phyloP scores from a whole-genome alignment of 2,888 invertebrate genomes.

The Cybosia mesomella region DNA sequence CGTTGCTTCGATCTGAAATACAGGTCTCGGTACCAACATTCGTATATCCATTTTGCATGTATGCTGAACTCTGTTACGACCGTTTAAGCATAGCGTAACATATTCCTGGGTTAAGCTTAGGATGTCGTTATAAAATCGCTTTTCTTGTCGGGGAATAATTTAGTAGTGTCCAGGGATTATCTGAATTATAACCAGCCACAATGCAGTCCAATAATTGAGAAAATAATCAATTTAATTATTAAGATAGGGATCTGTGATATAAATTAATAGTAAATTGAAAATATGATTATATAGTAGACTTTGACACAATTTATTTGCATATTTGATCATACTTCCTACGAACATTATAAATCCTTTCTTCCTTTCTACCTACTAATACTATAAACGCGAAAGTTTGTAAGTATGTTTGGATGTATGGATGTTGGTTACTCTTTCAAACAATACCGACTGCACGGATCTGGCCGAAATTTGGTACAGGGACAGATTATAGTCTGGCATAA shows the following conservation, averaged over 20 bases:
- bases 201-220: constrained; percentile 21
- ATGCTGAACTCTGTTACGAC: constrained; percentile 40
- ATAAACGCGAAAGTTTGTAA: too few species aligned
- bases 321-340: too few species aligned
- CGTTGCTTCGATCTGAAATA: neutral
- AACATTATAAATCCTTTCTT: too few species aligned
- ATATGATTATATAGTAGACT: neutral
- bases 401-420: too few species aligned
- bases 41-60: constrained; percentile 24
- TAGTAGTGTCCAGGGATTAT: constrained; percentile 48
- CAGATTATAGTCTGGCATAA: too few species aligned
- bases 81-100: constrained; percentile 34
- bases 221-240: constrained; percentile 35
- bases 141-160: constrained; percentile 49
- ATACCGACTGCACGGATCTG: too few species aligned
- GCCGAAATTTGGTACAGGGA: too few species aligned
- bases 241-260: too few species aligned
- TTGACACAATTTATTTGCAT: neutral
- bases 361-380: too few species aligned
- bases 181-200: constrained; percentile 37
- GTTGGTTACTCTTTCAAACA: too few species aligned
- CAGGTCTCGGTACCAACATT: constrained; percentile 4
- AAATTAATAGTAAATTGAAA: neutral
- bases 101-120: constrained; percentile 31
- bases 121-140: constrained; percentile 44